Evolutionary conservation across 1,140 invertebrate genomes (phyloP), one percentile per base, ranked within the genome.

Genomic region (Achatina immaculata): DNA sequence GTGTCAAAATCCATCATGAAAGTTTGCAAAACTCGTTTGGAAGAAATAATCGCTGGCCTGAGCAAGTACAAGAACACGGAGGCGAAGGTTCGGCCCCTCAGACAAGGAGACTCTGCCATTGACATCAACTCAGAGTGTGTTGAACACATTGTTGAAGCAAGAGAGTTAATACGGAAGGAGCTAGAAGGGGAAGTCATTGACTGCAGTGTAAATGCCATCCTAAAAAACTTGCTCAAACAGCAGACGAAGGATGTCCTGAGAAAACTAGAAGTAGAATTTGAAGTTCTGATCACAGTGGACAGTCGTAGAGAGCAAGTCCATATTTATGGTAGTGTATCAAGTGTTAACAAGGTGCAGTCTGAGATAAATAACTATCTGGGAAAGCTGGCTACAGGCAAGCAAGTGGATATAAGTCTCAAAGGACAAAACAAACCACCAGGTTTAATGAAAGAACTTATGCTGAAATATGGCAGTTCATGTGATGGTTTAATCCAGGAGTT

Each of bases 401-500:
- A 81, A 69, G 80, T 78, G 2, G 38, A 84, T 6, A 14, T 78
- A 1, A 48, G 28, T 4, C 65, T 89, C 42, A 85, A 81, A 71
- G 84, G 86, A 1, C 65, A 62, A 16, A 80, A 78, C 1, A 84
- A 83, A 73, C 88, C 89, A 65, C 73, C 73, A 14, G 88, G 88
- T 16, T 40, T 89, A 3, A 85, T 89, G 85, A 89, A 89, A 78
- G 81, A 73, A 1, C 55, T 89, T 21, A 34, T 87, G 36, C n/a
- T 80, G 3, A 78, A 78, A 69, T 86, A 86, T 73, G 85, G 82
- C 0, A 51, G 80, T 14, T 69, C 82, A 31, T 73, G 86, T 36
- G 81, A 84, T n/a, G 76, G 72, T 38, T 51, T 88, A 4, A 80
- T 80, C 21, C 0, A 72, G 0, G 81, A 83, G 16, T 66, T 81